Evolutionary conservation across 2,113 vertebrate species (phyloP).

Genomic region (Periophthalmodon schlosseri): DNA sequence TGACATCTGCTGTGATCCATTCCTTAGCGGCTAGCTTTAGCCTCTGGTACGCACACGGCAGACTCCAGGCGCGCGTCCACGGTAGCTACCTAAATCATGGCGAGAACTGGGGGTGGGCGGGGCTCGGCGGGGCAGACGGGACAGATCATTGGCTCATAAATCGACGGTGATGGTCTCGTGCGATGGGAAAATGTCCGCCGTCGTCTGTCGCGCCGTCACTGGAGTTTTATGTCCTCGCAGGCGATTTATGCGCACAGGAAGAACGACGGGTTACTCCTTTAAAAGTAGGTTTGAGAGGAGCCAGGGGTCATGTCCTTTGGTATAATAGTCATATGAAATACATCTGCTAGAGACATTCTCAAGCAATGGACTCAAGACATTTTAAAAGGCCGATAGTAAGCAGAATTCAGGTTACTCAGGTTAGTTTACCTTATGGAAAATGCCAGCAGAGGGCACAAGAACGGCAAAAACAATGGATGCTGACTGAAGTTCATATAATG

Average conservation of each 20-base stretch:
- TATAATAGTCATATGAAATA: slow-evolving; percentile 34
- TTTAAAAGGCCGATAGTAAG: background rate
- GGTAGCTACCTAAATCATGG: slow-evolving; percentile 63
- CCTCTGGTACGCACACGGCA: slow-evolving; percentile 40
- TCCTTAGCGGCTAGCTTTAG: slow-evolving; percentile 33
- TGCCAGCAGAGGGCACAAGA: no score
- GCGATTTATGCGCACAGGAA: slow-evolving; percentile 58
- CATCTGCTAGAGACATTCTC: slow-evolving; percentile 44
- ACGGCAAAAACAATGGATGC: no score
- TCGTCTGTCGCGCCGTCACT: slow-evolving; percentile 48
- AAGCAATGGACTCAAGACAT: background rate
- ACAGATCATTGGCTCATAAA: slow-evolving; percentile 65
- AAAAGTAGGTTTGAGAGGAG: slow-evolving; percentile 41
- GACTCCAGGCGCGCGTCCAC: slow-evolving; percentile 42
- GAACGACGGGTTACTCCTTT: slow-evolving; percentile 50
- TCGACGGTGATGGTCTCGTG: slow-evolving; percentile 44
- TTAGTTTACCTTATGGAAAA: no score
- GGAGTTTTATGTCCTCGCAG: slow-evolving; percentile 50
- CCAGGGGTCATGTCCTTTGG: slow-evolving; percentile 56
- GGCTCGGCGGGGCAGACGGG: slow-evolving; percentile 44
- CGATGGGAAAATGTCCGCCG: slow-evolving; percentile 8
- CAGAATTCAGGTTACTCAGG: background rate
- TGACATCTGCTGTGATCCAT: slow-evolving; percentile 55
- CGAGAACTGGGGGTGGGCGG: slow-evolving; percentile 30
- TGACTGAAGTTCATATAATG: no score